Evolutionary conservation across 2,113 vertebrate genomes (phyloP).

Genomic region (Boulengerochromis microlepis): DNA sequence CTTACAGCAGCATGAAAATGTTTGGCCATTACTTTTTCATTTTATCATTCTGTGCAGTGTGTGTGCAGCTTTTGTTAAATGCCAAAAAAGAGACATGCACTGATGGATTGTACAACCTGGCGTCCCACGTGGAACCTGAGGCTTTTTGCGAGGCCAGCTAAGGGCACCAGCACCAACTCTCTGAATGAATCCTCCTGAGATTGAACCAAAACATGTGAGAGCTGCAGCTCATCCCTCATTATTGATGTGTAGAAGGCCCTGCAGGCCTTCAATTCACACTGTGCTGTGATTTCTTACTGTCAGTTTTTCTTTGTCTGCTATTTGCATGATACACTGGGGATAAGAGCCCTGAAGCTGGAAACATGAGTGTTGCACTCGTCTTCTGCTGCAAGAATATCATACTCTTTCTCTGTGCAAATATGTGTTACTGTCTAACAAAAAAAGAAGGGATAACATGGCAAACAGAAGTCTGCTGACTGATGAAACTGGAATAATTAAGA

Average conservation of each 20-base stretch:
- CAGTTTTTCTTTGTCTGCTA: constrained; percentile 15
- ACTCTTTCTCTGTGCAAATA: background rate
- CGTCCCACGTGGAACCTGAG: background rate
- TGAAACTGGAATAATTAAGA: constrained; percentile 66
- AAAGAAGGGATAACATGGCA: constrained; percentile 16
- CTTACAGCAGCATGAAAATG: background rate
- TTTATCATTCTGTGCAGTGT: background rate
- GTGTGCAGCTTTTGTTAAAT: background rate
- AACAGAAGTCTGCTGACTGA: constrained; percentile 57
- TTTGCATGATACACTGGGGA: background rate
- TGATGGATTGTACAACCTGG: background rate
- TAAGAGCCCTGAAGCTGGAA: background rate
- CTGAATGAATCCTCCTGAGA: background rate
- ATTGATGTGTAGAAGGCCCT: constrained; percentile 8
- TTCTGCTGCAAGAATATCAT: background rate
- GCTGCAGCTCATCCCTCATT: constrained; percentile 22
- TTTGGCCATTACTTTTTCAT: background rate
- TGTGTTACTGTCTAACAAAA: background rate
- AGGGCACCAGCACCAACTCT: background rate
- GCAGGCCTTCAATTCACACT: background rate
- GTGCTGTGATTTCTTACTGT: constrained; percentile 3
- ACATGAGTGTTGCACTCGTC: background rate
- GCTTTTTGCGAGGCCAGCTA: background rate
- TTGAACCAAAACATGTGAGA: background rate
- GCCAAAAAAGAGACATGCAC: background rate